phyloP scores from a whole-genome alignment of 2,113 vertebrate genomes.

The Sinocyclocheilus rhinocerous region DNA sequence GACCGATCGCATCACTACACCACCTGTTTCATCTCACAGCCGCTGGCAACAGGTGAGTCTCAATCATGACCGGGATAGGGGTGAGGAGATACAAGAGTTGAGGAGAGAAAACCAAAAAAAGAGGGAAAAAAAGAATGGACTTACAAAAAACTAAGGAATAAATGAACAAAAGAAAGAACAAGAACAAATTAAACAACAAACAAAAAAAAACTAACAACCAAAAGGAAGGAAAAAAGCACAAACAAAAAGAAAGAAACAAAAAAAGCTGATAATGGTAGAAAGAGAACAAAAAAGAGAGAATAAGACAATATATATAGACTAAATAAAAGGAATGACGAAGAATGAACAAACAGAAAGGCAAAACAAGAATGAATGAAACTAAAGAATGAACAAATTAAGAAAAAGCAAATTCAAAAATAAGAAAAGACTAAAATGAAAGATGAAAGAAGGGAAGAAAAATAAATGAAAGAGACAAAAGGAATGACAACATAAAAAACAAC shows the following conservation, averaged over 20 bases:
- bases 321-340: background rate
- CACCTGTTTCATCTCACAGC: background rate
- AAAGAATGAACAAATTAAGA: background rate
- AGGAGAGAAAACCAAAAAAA: background rate
- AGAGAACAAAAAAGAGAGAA: background rate
- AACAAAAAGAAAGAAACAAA: background rate
- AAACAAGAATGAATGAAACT: background rate
- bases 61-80: background rate
- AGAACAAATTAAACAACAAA: background rate
- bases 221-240: background rate
- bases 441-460: background rate
- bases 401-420: background rate
- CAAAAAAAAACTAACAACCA: background rate
- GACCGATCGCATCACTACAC: background rate
- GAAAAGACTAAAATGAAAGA: background rate
- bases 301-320: background rate
- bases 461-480: background rate
- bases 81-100: background rate
- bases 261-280: background rate
- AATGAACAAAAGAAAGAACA: background rate
- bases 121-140: background rate
- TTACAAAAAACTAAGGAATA: background rate
- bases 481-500: too few species aligned
- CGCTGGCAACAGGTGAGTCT: background rate
- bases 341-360: too few species aligned